Conservation (phyloP, 2,888 invertebrate genomes). For the Tupiocoris notatus region DNA sequence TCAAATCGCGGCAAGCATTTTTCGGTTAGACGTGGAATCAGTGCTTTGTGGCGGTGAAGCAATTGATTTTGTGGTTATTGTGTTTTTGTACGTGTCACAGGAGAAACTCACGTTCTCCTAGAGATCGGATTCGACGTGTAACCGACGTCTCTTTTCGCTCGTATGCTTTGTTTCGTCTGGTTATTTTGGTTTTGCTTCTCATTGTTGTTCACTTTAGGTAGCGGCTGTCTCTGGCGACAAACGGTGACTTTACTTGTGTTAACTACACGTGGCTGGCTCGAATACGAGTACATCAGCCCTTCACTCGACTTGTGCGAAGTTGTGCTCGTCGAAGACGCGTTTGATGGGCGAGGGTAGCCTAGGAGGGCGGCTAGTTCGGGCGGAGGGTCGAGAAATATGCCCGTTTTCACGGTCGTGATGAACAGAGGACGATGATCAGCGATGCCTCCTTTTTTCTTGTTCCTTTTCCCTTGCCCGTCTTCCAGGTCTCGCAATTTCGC, state of each 20-base stretch:
- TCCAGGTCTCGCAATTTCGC: constrained; percentile 69
- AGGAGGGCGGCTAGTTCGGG: constrained; percentile 67
- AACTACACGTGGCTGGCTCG: constrained; percentile 52
- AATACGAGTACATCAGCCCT: constrained; percentile 52
- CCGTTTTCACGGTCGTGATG: constrained; percentile 76
- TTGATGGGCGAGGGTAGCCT: constrained; percentile 58
- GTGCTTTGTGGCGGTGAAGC: too few species aligned
- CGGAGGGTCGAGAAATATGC: constrained; percentile 75
- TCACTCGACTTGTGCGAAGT: constrained; percentile 52
- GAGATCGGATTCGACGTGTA: constrained; percentile 12
- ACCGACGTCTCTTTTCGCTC: constrained; percentile 38
- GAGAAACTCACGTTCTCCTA: constrained; percentile 40
- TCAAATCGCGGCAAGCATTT: too few species aligned
- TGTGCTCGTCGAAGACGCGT: constrained; percentile 48
- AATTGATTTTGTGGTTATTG: too few species aligned
- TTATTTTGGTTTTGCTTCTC: constrained; percentile 25
- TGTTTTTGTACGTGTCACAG: too few species aligned
- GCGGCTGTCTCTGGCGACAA: constrained; percentile 30
- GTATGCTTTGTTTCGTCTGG: constrained; percentile 32
- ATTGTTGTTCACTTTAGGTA: constrained; percentile 42
- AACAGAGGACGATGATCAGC: constrained; percentile 58
- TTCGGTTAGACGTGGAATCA: too few species aligned
- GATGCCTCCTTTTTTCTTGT: constrained; percentile 49
- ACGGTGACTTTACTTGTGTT: constrained; percentile 47
- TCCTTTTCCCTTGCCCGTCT: constrained; percentile 53